Conservation (phyloP, 2,888 invertebrate species). For the Taphrorychus bicolor region DNA sequence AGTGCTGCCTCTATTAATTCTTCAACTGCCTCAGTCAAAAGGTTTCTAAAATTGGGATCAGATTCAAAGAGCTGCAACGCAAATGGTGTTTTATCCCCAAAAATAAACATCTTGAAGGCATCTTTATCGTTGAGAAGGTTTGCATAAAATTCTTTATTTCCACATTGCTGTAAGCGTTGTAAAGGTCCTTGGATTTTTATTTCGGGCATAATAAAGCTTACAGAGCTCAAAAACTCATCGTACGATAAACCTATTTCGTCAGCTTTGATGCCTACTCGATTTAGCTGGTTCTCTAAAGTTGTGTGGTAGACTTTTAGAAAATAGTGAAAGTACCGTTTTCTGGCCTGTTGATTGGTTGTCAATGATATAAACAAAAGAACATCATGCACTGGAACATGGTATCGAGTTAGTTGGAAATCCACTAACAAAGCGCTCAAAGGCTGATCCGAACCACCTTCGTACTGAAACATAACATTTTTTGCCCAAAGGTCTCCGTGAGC, state of each 20-base stretch:
- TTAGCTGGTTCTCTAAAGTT: slow-evolving; percentile 15
- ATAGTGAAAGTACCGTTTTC: slow-evolving; percentile 29
- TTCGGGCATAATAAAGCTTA: slow-evolving; percentile 35
- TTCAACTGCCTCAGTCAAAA: slow-evolving; percentile 33
- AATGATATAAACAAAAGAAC: slow-evolving; percentile 36
- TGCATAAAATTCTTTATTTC: slow-evolving; percentile 33
- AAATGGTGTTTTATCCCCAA: slow-evolving; percentile 37
- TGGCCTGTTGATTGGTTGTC: slow-evolving; percentile 31
- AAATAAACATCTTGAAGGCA: slow-evolving; percentile 32
- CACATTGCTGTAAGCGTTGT: slow-evolving; percentile 34
- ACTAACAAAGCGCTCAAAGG: slow-evolving; percentile 30
- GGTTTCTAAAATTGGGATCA: slow-evolving; percentile 27
- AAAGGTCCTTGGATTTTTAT: slow-evolving; percentile 37
- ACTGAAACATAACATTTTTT: slow-evolving; percentile 39
- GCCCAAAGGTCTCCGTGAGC: slow-evolving; percentile 39
- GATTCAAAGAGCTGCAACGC: slow-evolving; percentile 32
- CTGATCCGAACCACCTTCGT: slow-evolving; percentile 15
- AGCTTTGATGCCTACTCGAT: slow-evolving; percentile 12
- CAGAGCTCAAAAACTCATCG: slow-evolving; percentile 32
- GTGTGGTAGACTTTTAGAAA: slow-evolving; percentile 36
- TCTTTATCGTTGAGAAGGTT: slow-evolving; percentile 32
- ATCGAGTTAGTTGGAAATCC: slow-evolving; percentile 36
- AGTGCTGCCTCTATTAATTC: slow-evolving; percentile 31
- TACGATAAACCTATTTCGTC: slow-evolving; percentile 27
- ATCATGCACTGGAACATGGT: slow-evolving; percentile 36